A percentile compares a stretch with the other conserved stretches of the same genome.
phyloP scores from a whole-genome alignment of 2,888 invertebrate genomes.

The Folsomia manolachei region DNA sequence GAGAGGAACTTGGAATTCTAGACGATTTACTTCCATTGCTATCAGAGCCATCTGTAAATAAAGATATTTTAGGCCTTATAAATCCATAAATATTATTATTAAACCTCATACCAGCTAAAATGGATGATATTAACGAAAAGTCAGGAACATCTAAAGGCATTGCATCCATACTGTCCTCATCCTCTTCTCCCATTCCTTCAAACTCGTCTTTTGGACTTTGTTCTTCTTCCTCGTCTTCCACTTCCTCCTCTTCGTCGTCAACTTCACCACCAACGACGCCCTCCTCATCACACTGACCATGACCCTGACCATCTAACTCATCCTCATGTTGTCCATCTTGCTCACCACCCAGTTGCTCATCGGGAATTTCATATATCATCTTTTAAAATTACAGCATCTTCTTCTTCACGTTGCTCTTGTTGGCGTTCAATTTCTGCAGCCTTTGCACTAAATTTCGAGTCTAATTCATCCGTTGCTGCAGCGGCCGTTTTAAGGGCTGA shows the following conservation, averaged over 20 bases:
- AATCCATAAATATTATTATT: not conserved
- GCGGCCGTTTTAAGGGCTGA: not conserved
- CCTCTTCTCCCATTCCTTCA: not conserved
- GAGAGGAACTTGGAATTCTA: not conserved
- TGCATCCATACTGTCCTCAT: conserved; percentile 11
- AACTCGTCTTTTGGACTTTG: not conserved
- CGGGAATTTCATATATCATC: too few relatives aligned
- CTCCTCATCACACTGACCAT: not conserved
- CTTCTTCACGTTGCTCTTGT: too few relatives aligned
- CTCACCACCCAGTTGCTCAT: not conserved
- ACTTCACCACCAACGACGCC: not conserved
- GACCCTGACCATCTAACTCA: too few relatives aligned
- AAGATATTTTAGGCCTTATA: not conserved
- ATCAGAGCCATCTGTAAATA: conserved; percentile 6
- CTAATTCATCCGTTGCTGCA: not conserved
- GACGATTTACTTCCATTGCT: conserved; percentile 7
- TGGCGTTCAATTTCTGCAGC: not conserved
- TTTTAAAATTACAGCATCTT: not conserved
- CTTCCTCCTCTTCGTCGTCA: not conserved
- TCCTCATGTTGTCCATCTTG: not conserved
- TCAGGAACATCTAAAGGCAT: conserved; percentile 16
- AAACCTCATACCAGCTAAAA: not conserved
- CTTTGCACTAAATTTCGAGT: conserved; percentile 4
- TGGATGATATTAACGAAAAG: conserved; percentile 16
- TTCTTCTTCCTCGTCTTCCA: not conserved